Evolutionary conservation across 1,140 invertebrate species (phyloP), one percentile per base, ranked within the genome.

Genomic region (Drosophila insularis): DNA sequence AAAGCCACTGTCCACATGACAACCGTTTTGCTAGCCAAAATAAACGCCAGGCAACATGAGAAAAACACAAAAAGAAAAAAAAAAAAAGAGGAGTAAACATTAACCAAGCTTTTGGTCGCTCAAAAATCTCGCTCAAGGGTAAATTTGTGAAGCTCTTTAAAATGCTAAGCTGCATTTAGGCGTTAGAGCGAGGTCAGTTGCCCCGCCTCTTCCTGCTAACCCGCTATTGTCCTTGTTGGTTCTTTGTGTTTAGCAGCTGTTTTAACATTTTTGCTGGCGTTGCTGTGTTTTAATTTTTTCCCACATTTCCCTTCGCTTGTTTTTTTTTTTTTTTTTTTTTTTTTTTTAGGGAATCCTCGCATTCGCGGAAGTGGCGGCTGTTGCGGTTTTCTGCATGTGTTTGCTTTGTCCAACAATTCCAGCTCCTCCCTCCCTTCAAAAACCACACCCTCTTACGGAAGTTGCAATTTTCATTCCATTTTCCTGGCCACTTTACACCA

Each of bases 101-200:
- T 58, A 58, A 68, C 58, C 68, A 67, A 65, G 71, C 68, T 72
- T 27, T 58, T 67, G 65, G 59, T 62, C 80, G 61, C 67, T 55
- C 50, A 55, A 76, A 78, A 75, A 59, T 72, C 63, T 74, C 19
- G 61, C 82, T 79, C 43, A n/a, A 67, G 74, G 75, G 64, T 32
- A 71, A 76, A 80, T 86, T 87, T 82, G 67, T 53, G 70, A 87
- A 87, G 69, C 75, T 79, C 79, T 86, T 87, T 87, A 86, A 87
- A 63, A 82, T 74, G 79, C 79, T 89, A 89, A 87, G 82, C 82
- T 82, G 72, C 75, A 80, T 86, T 86, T 80, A 82, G 82, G 82
- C 82, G 79, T 69, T 73, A 63, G 72, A 68, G 74, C 74, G 67
- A 61, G 72, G 43, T 69, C 64, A 54, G 35, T 53, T 11, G 37